These are phyloP conservation scores for Limnephilus auricula DNA, from an alignment of 2,888 invertebrate genomes.

Conservation along the genomic window DNA sequence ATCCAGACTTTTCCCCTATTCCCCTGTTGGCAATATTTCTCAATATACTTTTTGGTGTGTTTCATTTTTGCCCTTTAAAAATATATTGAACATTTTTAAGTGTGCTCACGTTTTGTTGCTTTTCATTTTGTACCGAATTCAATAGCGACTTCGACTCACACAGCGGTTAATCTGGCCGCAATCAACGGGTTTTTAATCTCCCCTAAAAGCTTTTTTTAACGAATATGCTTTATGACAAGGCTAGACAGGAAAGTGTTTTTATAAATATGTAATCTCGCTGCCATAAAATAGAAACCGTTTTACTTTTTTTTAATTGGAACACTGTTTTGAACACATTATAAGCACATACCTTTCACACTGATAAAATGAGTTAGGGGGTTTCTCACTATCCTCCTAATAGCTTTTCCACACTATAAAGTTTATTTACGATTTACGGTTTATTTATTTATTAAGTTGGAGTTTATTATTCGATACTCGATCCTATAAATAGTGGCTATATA, in stretches of 20 bases:
- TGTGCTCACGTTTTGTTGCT: not conserved
- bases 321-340: not conserved
- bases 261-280: not conserved
- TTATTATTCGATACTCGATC: too few relatives aligned
- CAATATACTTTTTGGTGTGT: not conserved
- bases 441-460: too few relatives aligned
- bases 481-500: too few relatives aligned
- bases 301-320: not conserved
- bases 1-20: not conserved
- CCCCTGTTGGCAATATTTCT: constrained; percentile 31
- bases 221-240: not conserved
- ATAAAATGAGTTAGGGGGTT: too few relatives aligned
- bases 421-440: too few relatives aligned
- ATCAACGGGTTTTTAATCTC: not conserved
- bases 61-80: not conserved
- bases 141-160: not conserved
- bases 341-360: too few relatives aligned
- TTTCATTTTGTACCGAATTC: not conserved
- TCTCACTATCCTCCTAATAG: too few relatives aligned
- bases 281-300: not conserved
- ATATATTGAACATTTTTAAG: constrained; percentile 1
- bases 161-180: not conserved
- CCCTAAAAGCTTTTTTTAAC: not conserved
- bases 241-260: not conserved
- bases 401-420: too few relatives aligned